Percentiles rank a stretch among this genome's conserved stretches.
These are phyloP conservation scores for Drosophila subpulchrella DNA, from an alignment of 1,140 invertebrate genomes.

Conservation along the genomic window DNA sequence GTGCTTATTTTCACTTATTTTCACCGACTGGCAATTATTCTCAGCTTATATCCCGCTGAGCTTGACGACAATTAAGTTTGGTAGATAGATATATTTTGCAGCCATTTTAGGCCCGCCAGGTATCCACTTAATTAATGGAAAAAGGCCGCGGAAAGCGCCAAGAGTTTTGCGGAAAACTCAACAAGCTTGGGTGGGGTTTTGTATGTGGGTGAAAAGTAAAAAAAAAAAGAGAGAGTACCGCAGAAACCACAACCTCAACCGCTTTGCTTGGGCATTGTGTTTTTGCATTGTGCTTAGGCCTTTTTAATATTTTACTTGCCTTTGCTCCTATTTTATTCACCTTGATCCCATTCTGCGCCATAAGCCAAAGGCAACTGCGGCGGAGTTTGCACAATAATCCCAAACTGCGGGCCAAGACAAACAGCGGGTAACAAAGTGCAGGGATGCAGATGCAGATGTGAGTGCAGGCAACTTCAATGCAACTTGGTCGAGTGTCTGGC, in stretches of 20 bases:
- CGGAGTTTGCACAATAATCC: conserved; percentile 50
- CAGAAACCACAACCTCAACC: conserved; percentile 39
- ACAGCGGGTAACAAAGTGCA: conserved; percentile 18
- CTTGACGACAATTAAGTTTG: conserved; percentile 24
- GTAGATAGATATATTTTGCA: conserved; percentile 14
- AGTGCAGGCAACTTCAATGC: conserved; percentile 54
- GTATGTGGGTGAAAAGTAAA: conserved; percentile 6
- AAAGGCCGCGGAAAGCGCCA: conserved; percentile 19
- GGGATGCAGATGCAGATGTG: no score
- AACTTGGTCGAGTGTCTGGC: conserved; percentile 43
- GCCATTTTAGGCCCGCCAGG: conserved; percentile 8
- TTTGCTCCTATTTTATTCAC: conserved; percentile 55
- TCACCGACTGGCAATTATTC: neutral
- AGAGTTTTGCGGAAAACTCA: conserved; percentile 27
- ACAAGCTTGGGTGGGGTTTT: conserved; percentile 30
- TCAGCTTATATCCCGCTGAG: neutral
- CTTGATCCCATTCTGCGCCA: conserved; percentile 54
- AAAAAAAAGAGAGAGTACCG: conserved; percentile 16
- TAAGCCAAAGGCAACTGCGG: conserved; percentile 43
- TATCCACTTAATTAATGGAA: conserved; percentile 60
- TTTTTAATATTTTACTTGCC: conserved; percentile 77
- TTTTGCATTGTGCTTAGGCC: conserved; percentile 74
- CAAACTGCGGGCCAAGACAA: conserved; percentile 51
- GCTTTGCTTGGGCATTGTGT: conserved; percentile 58
- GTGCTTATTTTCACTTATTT: neutral